These are phyloP conservation scores for Rhabditoides inermis DNA, from an alignment of 2,888 invertebrate genomes.

Conservation along the genomic window DNA sequence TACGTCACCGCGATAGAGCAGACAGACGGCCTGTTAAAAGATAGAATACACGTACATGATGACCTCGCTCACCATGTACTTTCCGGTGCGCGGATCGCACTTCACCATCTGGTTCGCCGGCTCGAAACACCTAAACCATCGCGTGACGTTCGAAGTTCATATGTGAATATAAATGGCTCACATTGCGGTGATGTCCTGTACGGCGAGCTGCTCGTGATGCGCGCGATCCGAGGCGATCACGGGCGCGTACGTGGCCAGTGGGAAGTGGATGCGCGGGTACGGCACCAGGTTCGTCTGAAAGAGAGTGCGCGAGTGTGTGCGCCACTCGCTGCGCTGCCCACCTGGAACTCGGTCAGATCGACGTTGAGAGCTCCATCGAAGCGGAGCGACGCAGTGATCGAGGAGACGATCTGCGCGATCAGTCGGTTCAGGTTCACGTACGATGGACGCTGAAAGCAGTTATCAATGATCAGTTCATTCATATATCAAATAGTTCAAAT, in stretches of 20 bases:
- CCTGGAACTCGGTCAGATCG: conserved; percentile 58
- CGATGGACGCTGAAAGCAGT: conserved; percentile 61
- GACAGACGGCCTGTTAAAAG: conserved; percentile 73
- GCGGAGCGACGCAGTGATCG: conserved; percentile 66
- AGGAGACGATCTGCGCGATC: conserved; percentile 72
- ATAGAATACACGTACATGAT: too few species aligned
- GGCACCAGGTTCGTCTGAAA: conserved; percentile 62
- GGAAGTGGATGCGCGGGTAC: conserved; percentile 83
- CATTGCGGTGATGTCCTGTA: conserved; percentile 67
- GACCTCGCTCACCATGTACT: conserved; percentile 28
- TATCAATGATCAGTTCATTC: neutral
- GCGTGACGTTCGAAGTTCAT: too few species aligned
- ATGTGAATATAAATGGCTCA: neutral
- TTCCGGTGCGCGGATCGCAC: conserved; percentile 59
- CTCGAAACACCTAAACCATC: conserved; percentile 79
- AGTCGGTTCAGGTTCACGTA: conserved; percentile 83
- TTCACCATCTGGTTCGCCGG: conserved; percentile 80
- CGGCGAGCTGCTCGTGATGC: conserved; percentile 40
- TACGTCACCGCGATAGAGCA: conserved; percentile 86
- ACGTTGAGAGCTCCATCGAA: conserved; percentile 59
- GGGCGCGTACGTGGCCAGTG: conserved; percentile 62
- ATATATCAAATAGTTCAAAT: neutral
- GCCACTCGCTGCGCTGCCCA: neutral
- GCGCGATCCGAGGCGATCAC: conserved; percentile 41
- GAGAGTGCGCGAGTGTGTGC: too few species aligned